Evolutionary conservation across 1,140 invertebrate species (phyloP), one percentile per base, ranked within the genome.

Genomic region (Drosophila repleta): DNA sequence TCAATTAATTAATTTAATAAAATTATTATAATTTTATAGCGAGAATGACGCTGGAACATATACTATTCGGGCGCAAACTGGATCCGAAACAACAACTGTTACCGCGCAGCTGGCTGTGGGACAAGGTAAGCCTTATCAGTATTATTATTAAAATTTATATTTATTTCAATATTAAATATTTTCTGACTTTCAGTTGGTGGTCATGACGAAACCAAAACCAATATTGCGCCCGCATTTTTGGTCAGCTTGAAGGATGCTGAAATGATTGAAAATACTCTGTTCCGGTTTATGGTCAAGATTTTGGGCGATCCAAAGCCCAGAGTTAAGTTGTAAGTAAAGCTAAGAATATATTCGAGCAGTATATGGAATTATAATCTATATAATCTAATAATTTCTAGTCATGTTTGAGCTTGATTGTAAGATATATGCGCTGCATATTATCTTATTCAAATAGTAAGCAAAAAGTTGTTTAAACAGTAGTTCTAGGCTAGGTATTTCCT

Each of bases 21-120:
- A 29, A 4, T 4, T 29, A 29, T 29, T 29, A 5, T 4, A 4
- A 1, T 10, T 32, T 32, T 18, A 20, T 13, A 92, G 93, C 18
- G 95, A 96, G 58, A 94, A 94, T 35, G 98, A 99, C 92, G 94
- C 95, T 2, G 98, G 98, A 13, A 94, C 97, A 18, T 99, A 99
- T 90, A 98, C 97, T 0, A 97, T 97, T 52, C 94, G 96, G 37
- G 98, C 97, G n/a, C 95, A 94, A 45, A 98, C 98, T 89, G 92
- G 93, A 0, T 94, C 96, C 32, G 96, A 97, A 32, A 96, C 95
- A 78, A 94, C 96, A 6, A 95, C 95, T 55, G 97, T 96, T 89
- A 97, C 96, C 37, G 96, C 96, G 46, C 96, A 97, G 90, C 94
- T 98, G 55, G 93, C 96, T 57, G 96, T 98, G 48, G 95, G 97